Conservation (phyloP, 2,797 vertebrate genomes). For the Galaxias olidus region DNA sequence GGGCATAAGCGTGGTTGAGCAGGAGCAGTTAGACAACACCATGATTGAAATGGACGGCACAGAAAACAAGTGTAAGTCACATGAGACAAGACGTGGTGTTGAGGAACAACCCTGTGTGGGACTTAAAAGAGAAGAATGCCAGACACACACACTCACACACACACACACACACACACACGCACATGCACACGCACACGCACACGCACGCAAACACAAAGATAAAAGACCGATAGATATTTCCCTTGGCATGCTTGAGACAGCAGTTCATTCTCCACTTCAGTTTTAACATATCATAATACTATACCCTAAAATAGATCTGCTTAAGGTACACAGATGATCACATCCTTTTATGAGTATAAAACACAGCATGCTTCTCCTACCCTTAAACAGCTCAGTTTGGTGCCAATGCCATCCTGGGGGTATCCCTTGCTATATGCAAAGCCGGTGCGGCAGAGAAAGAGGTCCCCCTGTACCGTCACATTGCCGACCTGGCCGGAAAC, state of each 20-base stretch:
- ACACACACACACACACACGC: not conserved
- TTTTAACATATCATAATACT: too few relatives aligned
- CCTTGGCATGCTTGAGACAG: too few relatives aligned
- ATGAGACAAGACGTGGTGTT: not conserved
- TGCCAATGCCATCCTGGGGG: constrained; percentile 91
- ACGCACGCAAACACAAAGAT: not conserved
- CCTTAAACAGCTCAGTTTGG: constrained; percentile 86
- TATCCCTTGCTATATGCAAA: constrained; percentile 91
- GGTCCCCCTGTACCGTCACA: constrained; percentile 89
- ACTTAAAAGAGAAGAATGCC: not conserved
- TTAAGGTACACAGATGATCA: too few relatives aligned
- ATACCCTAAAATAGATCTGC: too few relatives aligned
- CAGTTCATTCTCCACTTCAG: too few relatives aligned
- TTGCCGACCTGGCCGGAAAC: constrained; percentile 92
- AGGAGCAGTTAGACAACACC: constrained; percentile 91
- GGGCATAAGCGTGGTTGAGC: constrained; percentile 84
- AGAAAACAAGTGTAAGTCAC: constrained; percentile 92
- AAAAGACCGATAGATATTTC: too few relatives aligned
- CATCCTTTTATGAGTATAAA: too few relatives aligned
- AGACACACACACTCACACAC: not conserved
- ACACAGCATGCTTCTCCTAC: not conserved
- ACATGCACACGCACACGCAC: not conserved
- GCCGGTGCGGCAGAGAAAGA: constrained; percentile 89
- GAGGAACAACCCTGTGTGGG: too few relatives aligned
- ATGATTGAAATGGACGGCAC: constrained; percentile 97